These are phyloP conservation scores for Ariolimax columbianus DNA, from an alignment of 2,888 invertebrate genomes.

Conservation along the genomic window DNA sequence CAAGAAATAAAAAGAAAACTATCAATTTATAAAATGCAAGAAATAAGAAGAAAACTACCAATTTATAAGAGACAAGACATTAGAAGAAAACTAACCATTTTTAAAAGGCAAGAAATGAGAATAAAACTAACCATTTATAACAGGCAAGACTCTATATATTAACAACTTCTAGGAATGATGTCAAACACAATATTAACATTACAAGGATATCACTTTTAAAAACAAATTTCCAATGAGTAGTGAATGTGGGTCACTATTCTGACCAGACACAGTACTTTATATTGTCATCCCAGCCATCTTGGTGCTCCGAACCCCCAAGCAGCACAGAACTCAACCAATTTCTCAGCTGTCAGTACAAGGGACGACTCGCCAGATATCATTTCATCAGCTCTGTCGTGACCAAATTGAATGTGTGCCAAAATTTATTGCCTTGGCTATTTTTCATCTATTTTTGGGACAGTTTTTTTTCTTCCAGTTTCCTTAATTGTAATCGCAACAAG, in stretches of 20 bases:
- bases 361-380: slow-evolving; percentile 38
- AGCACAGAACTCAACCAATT: slow-evolving; percentile 34
- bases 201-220: slow-evolving; percentile 10
- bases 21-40: background rate
- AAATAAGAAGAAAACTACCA: no score
- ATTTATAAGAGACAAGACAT: background rate
- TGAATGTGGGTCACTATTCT: background rate
- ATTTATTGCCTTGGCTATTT: slow-evolving; percentile 42
- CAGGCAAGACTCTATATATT: background rate
- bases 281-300: background rate
- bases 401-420: slow-evolving; percentile 50
- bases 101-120: background rate
- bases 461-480: background rate
- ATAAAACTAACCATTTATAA: background rate
- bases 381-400: slow-evolving; percentile 46
- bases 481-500: slow-evolving; percentile 33
- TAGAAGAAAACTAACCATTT: background rate
- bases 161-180: background rate
- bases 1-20: background rate
- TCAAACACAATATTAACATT: background rate
- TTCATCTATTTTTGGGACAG: no score
- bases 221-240: background rate
- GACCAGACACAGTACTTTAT: background rate
- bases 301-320: background rate
- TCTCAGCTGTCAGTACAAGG: slow-evolving; percentile 45